A percentile compares a stretch with the other conserved stretches of the same genome.
These are phyloP conservation scores for Gasterosteus nipponicus DNA, from an alignment of 2,113 vertebrate species.

Conservation along the genomic window DNA sequence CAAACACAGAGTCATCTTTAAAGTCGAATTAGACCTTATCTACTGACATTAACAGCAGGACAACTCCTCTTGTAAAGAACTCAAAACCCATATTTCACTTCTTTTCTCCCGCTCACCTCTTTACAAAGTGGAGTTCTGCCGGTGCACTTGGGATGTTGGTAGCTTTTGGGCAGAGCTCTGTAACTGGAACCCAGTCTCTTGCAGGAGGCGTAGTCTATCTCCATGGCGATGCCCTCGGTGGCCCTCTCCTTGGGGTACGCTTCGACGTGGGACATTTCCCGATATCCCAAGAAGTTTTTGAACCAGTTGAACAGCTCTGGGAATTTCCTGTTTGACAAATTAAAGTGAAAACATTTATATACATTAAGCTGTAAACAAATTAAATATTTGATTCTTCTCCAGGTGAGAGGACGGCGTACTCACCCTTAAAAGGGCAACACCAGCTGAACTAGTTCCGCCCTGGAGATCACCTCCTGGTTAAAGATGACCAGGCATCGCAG, in stretches of 20 bases:
- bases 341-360: neutral
- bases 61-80: neutral
- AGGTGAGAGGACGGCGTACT: constrained; percentile 39
- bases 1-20: neutral
- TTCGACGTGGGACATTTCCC: constrained; percentile 93
- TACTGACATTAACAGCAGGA: neutral
- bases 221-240: constrained; percentile 98
- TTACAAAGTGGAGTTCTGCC: constrained; percentile 96
- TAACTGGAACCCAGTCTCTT: constrained; percentile 98
- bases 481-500: constrained; percentile 98
- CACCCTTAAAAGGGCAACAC: constrained; percentile 96
- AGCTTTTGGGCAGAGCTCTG: constrained; percentile 96
- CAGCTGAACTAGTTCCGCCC: constrained; percentile 94
- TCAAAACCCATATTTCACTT: neutral
- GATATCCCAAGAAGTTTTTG: constrained; percentile 98
- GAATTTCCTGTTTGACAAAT: constrained; percentile 87
- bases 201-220: constrained; percentile 98
- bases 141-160: constrained; percentile 97
- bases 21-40: neutral
- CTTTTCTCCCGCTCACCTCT: constrained; percentile 83
- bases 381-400: too few species aligned
- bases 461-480: constrained; percentile 98
- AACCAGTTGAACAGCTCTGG: constrained; percentile 99
- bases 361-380: too few species aligned
- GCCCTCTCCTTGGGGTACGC: constrained; percentile 94